Base-by-base conservation (phyloP, 2,113 vertebrate species). In the Myotis brandtii region DNA sequence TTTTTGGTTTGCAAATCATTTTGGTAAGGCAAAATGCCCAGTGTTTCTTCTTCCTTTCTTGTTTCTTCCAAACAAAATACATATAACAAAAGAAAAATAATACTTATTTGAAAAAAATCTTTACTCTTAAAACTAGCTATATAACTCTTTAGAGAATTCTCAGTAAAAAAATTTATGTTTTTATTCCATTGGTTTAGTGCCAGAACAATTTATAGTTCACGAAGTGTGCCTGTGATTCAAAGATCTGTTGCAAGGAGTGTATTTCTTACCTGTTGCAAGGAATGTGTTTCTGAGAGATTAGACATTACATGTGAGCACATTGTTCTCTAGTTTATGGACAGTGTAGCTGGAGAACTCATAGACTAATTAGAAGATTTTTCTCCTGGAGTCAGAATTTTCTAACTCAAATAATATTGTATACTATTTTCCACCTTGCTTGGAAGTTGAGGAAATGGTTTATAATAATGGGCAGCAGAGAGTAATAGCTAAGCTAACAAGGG, bases 401-500 rank as follows among this genome's bases (percentile, higher is more conserved):
- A 82, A 75, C 10, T 79, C 16, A 89, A 27, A 43, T 84, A 70
- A 93, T 56, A 91, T 43, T 82, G 25, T 34, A 21, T 59, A 40
- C 9, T 93, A 3, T 92, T 96, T 89, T 93, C 23, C 23, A 46
- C 52, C 34, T 64, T 89, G 46, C 27, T 82, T 93, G 85, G 34
- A 95, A 94, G 20, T 62, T 81, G 79, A 91, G 25, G 54, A 91
- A 94, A 91, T 75, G 48, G 30, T 46, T 89, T 93, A 18, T 80
- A 82, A 86, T 91, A 91, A 89, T 89, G 76, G 37, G 12, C 30
- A 91, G 54, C 62, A 82, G 34, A 88, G 67, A 69, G 34, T 84
- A 86, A 79, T n/a, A 91, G 79, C 59, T 52, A 84, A 90, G 75
- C 34, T 89, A 95, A 50, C 6, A 76, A 25, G 8, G 40, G 27